Base-by-base conservation (phyloP, 2,888 invertebrate genomes). In the Synanthedon tipuliformis region DNA sequence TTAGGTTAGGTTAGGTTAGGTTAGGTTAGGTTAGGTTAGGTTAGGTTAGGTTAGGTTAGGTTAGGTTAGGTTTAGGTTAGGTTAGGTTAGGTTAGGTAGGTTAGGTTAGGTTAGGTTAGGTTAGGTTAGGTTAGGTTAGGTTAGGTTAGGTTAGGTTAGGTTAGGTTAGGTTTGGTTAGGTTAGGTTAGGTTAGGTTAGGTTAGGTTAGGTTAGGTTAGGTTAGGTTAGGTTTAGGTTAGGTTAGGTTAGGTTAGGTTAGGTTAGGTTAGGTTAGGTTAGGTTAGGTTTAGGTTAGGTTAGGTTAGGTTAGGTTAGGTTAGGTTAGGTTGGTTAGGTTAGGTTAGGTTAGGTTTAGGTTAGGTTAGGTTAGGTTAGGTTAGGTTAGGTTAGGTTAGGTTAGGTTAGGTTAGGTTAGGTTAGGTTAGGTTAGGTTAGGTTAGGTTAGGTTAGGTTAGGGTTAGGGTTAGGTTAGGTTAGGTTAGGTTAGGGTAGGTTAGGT, bases 231-330 rank as follows among this genome's bases (percentile, higher is more conserved):
- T 23, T 16, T 23, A 23, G 23, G 23, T 23, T 23, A 23, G 53
- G 53, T 56, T 56, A 54, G 54, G 55, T 52, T 55, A 55, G 55
- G 55, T 55, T 55, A 55, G 55, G 54, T 54, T 54, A 54, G 54
- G 54, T 54, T 54, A 54, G 54, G 54, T 54, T 54, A 54, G 54
- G 54, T 54, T 23, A 23, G 23, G 23, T 23, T 23, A 23, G 23
- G 23, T 23, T 23, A 23, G 23, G 23, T 23, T 23, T 16, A 23
- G 23, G 23, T 23, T 23, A 23, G 18, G 23, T 23, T 23, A 23
- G 23, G 23, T 23, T 23, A 23, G 23, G 23, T 23, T 23, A 23
- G 23, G 23, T 23, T 23, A 23, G 23, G 23, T 23, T 23, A 23
- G 23, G 23, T 23, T 23, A 23, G 23, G 23, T 23, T 23, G 16